A percentile compares a stretch with the other conserved stretches of the same genome.
phyloP scores from a whole-genome alignment of 2,113 vertebrate genomes.

The Raphicerus campestris region DNA sequence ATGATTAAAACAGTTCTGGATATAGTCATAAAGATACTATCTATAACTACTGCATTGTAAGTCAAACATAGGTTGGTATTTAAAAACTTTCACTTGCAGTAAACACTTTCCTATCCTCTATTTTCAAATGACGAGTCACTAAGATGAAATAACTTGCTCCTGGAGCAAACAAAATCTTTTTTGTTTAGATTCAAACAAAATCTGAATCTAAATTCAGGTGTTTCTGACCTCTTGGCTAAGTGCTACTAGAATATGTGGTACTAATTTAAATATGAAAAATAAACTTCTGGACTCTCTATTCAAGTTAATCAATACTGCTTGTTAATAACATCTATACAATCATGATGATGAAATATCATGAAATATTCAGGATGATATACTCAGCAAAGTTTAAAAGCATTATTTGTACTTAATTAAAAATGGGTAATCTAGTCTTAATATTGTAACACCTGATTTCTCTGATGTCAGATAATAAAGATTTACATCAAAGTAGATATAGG shows the following conservation, averaged over 20 bases:
- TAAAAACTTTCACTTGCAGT: constrained; percentile 34
- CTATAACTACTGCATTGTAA: constrained; percentile 54
- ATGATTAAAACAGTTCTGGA: constrained; percentile 34
- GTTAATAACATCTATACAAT: constrained; percentile 1
- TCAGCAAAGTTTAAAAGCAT: neutral
- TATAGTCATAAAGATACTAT: constrained; percentile 35
- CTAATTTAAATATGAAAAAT: neutral
- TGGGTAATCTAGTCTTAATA: neutral
- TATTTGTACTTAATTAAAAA: neutral
- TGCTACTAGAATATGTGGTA: neutral
- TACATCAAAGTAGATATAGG: neutral
- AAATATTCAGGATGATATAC: neutral
- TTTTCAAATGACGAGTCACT: constrained; percentile 30
- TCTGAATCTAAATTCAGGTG: neutral
- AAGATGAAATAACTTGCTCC: neutral
- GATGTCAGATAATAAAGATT: neutral
- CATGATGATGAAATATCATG: neutral
- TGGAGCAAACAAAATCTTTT: no score
- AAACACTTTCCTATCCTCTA: constrained; percentile 15
- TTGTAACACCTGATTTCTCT: neutral
- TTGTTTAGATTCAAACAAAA: neutral
- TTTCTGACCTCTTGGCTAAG: neutral
- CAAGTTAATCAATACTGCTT: neutral
- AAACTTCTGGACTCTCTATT: neutral
- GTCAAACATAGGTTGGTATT: neutral